phyloP scores from a whole-genome alignment of 2,797 vertebrate genomes.

The Distichodus sexfasciatus region DNA sequence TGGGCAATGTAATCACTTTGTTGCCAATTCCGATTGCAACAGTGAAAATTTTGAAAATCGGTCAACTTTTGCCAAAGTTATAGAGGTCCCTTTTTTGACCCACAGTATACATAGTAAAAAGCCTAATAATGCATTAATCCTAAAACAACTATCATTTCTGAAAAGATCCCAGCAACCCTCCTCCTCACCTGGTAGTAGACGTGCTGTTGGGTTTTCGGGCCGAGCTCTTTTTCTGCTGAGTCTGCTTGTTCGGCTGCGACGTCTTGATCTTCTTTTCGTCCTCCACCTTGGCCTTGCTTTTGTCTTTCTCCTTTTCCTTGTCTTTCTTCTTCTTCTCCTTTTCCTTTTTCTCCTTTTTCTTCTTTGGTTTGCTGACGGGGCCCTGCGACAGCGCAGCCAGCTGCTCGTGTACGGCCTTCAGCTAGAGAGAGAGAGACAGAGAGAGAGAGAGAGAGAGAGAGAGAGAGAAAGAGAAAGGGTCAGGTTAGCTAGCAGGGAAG shows the following conservation, averaged over 20 bases:
- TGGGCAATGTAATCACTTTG: too few species aligned
- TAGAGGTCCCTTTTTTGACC: too few species aligned
- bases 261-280: constrained; percentile 88
- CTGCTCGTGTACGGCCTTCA: constrained; percentile 97
- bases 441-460: neutral
- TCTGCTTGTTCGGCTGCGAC: constrained; percentile 77
- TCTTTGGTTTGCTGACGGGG: constrained; percentile 98
- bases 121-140: too few species aligned
- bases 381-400: constrained; percentile 95
- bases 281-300: constrained; percentile 79
- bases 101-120: too few species aligned
- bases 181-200: constrained; percentile 75
- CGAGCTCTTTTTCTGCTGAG: constrained; percentile 86
- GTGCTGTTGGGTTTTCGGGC: constrained; percentile 91
- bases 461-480: neutral
- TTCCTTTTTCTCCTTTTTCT: constrained; percentile 96
- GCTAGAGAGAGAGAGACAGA: constrained; percentile 67
- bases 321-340: constrained; percentile 84
- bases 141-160: too few species aligned
- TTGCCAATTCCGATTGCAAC: too few species aligned
- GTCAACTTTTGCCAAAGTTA: too few species aligned
- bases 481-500: too few species aligned
- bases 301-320: constrained; percentile 80
- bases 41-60: too few species aligned
- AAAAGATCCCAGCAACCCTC: too few species aligned